A percentile compares a stretch with the other conserved stretches of the same genome.
These are phyloP conservation scores for Phalacrocorax pelagicus DNA, from an alignment of 2,113 vertebrate genomes.

Conservation along the genomic window DNA sequence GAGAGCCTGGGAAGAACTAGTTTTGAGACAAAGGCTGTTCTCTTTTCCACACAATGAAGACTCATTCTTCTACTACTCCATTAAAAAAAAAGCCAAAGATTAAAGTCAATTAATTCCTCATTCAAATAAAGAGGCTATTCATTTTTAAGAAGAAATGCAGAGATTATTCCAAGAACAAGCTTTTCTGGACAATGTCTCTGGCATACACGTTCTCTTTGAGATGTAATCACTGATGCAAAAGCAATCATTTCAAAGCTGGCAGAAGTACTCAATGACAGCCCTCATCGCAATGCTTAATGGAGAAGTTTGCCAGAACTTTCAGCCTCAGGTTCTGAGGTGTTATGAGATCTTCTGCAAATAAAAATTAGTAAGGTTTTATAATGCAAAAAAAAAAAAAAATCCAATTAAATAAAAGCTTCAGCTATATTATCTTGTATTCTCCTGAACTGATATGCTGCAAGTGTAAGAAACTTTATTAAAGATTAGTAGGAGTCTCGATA, in stretches of 20 bases:
- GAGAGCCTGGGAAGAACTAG: neutral
- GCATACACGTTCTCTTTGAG: neutral
- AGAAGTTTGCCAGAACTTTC: neutral
- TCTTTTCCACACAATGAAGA: constrained; percentile 2
- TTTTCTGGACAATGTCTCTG: neutral
- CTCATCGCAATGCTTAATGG: neutral
- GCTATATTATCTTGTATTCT: accelerated
- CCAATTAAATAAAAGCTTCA: neutral
- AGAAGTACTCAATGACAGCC: neutral
- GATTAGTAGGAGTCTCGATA: neutral
- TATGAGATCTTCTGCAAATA: neutral
- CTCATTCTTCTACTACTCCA: neutral
- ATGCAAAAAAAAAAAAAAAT: neutral
- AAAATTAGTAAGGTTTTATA: neutral
- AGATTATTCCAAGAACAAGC: constrained; percentile 38
- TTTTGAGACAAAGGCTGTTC: constrained; percentile 35
- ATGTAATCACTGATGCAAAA: neutral
- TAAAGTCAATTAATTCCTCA: neutral
- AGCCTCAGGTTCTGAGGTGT: neutral
- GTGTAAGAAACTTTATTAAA: neutral
- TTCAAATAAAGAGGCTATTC: constrained; percentile 13
- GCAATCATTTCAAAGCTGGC: neutral
- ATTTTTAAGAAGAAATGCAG: constrained; percentile 16
- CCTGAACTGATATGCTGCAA: neutral
- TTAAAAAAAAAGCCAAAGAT: neutral